Conservation (phyloP, 2,113 vertebrate species). For the Solea solea region DNA sequence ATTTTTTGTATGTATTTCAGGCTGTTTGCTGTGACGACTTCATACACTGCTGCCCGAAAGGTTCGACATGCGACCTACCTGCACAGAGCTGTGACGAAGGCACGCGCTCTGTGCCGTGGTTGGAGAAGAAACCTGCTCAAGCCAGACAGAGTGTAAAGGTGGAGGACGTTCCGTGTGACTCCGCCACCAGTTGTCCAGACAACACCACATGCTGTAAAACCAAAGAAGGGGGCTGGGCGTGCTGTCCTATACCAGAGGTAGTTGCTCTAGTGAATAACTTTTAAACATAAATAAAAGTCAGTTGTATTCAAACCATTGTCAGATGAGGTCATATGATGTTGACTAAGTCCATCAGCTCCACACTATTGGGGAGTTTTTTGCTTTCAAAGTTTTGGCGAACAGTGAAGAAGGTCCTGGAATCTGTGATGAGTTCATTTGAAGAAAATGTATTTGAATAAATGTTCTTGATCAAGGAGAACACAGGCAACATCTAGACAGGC, state of each 20-base stretch:
- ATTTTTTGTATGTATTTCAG: no score
- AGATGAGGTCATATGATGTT: constrained; percentile 2
- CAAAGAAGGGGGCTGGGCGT: constrained; percentile 55
- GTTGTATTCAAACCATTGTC: no score
- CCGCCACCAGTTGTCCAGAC: constrained; percentile 64
- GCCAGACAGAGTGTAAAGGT: not conserved
- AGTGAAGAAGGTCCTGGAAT: no score
- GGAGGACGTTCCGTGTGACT: constrained; percentile 59
- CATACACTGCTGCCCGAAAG: constrained; percentile 73
- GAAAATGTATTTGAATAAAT: no score
- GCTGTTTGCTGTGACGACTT: constrained; percentile 70
- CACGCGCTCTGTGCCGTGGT: constrained; percentile 42
- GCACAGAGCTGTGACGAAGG: constrained; percentile 54
- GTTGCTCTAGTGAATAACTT: not conserved
- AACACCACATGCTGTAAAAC: constrained; percentile 80
- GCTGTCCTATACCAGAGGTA: constrained; percentile 62
- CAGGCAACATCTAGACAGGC: no score
- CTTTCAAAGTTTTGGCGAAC: no score
- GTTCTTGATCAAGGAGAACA: no score
- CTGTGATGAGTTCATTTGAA: no score
- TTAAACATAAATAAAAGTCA: no score
- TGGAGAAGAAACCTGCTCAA: constrained; percentile 63
- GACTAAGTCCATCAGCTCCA: no score
- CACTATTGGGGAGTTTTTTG: no score
- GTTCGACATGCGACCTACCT: constrained; percentile 69